Conservation (phyloP, 2,888 invertebrate species). For the Trachelus stipa region DNA sequence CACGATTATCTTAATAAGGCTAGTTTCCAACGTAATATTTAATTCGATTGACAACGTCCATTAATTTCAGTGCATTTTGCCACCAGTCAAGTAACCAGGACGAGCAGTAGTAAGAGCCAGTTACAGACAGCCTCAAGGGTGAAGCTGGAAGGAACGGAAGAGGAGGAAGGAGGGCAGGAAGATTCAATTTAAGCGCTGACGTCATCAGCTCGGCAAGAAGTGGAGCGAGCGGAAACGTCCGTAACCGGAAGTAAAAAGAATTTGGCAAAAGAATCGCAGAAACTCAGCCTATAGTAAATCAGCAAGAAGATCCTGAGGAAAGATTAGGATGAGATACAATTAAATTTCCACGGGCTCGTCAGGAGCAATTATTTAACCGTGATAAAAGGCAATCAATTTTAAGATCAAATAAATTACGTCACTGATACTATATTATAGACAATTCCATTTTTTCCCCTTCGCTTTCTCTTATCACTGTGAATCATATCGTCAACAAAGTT, state of each 20-base stretch:
- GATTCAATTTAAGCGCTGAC: constrained; percentile 10
- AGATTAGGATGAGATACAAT: neutral
- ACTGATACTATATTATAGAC: no score
- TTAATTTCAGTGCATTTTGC: constrained; percentile 17
- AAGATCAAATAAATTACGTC: no score
- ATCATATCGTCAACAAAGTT: no score
- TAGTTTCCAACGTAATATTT: constrained; percentile 19
- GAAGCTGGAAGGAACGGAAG: no score
- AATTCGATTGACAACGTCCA: constrained; percentile 27
- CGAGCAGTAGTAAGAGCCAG: no score
- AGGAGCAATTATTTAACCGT: no score
- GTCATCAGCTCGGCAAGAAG: neutral
- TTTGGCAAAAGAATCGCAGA: neutral
- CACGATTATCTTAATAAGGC: no score
- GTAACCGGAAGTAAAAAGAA: neutral
- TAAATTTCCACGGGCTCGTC: neutral
- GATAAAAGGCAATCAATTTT: no score
- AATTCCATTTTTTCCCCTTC: no score
- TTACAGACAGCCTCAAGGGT: no score
- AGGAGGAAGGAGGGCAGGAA: neutral
- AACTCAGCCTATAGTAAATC: neutral
- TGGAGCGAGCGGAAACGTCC: constrained; percentile 2
- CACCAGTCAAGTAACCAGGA: neutral
- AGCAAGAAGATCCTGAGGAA: neutral
- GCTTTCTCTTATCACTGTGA: no score